Base-by-base conservation (phyloP, 2,113 vertebrate genomes). In the Cichladusa arquata region DNA sequence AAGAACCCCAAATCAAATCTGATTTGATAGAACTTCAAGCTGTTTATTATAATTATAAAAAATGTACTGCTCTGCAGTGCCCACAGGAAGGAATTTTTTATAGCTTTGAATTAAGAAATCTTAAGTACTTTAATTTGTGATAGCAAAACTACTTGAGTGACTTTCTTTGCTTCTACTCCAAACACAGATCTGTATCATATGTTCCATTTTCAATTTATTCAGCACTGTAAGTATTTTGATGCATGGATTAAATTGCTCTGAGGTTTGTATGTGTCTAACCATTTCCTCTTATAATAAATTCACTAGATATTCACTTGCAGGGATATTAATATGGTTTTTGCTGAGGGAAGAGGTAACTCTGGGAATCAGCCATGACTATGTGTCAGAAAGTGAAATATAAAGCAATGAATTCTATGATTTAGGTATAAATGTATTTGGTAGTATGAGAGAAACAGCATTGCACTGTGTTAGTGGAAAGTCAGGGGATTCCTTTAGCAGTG, bases 21-120 rank as follows among this genome's bases (percentile, higher is more conserved):
- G 50, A 44, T 92, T 72, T 92, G 33, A 36, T 38, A 60, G 31
- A 89, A 91, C 11, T 58, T 62, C 60, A 86, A 78, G n/a, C 38
- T 64, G 56, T 47, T 88, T 66, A 53, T 12, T 81, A 56, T 36
- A 77, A 87, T 90, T 77, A 16, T 77, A 70, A 85, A 51, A 31
- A 19, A 42, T 15, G 12, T 58, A 45, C 15, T 77, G 78, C 34
- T 88, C 34, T 78, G 56, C 38, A 51, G 54, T 70, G 29, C 34
- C 60, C 62, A 85, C 62, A 88, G 90, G 56, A 97, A 92, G 31
- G 50, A 64, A 7, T 14, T 53, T 81, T 91, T 82, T 82, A 48
- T 81, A 26, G 25, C 44, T 94, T 86, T 73, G 34, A 94, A 86
- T 95, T 96, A 88, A 94, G 85, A 73, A 92, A 71, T 78, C 33